Percentiles rank a stretch among this genome's conserved stretches.
These are phyloP conservation scores for Tadarida brasiliensis DNA, from an alignment of 2,797 vertebrate species.

Conservation along the genomic window DNA sequence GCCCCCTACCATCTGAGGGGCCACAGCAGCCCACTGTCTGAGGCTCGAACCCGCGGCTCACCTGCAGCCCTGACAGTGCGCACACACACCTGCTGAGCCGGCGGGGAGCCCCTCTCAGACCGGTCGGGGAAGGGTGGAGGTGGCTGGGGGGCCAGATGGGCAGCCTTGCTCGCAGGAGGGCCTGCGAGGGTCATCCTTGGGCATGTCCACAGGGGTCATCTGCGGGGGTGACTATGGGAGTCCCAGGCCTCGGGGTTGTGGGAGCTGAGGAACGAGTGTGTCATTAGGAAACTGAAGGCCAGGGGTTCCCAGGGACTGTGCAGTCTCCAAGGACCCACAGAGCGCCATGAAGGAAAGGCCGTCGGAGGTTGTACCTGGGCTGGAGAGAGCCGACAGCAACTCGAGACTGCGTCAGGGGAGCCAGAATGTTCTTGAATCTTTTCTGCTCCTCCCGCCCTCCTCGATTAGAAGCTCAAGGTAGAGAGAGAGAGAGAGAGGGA, in stretches of 20 bases:
- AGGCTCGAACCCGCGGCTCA: background rate
- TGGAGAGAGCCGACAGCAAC: background rate
- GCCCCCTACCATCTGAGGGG: background rate
- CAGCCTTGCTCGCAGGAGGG: background rate
- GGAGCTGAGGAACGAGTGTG: background rate
- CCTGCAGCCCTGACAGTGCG: background rate
- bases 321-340: background rate
- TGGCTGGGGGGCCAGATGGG: background rate
- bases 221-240: background rate
- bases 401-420: fast-evolving
- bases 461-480: background rate
- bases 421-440: background rate
- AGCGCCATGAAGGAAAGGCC: background rate
- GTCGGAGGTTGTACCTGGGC: background rate
- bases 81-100: background rate
- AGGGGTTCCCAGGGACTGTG: background rate
- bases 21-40: fast-evolving
- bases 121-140: background rate
- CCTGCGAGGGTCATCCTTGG: background rate
- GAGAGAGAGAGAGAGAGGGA: too few species aligned
- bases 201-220: too few species aligned
- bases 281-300: background rate
- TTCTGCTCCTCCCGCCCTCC: background rate
- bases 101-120: background rate
- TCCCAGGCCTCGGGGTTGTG: background rate